A percentile compares a stretch with the other conserved stretches of the same genome.
Evolutionary conservation across 2,888 invertebrate genomes (phyloP).

Genomic region (Campoplex nolae): DNA sequence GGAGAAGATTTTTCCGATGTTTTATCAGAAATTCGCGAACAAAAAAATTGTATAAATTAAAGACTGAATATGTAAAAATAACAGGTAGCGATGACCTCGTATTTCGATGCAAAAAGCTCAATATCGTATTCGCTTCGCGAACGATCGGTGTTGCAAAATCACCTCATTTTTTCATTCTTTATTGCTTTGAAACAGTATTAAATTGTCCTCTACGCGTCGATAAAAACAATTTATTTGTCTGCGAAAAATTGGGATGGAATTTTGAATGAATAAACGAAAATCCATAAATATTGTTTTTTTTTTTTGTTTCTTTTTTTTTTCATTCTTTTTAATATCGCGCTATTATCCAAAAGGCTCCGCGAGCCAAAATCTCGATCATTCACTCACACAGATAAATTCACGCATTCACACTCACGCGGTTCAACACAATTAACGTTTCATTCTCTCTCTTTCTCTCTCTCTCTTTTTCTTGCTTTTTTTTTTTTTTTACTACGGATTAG

Average conservation of each 20-base stretch:
- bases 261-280: neutral
- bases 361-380: slow-evolving; percentile 54
- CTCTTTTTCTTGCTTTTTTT: neutral
- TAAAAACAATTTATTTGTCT: neutral
- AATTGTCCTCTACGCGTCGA: neutral
- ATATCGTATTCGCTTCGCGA: neutral
- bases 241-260: neutral
- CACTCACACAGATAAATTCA: slow-evolving; percentile 49
- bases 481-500: slow-evolving; percentile 49
- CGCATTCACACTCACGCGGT: slow-evolving; percentile 50
- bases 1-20: too few species aligned
- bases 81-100: too few species aligned
- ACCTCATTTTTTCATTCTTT: neutral
- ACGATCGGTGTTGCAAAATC: neutral
- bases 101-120: neutral
- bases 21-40: neutral
- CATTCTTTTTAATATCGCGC: slow-evolving; percentile 41
- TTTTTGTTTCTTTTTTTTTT: neutral
- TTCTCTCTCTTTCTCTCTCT: neutral
- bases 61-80: neutral
- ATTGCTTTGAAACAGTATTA: neutral
- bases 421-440: slow-evolving; percentile 16
- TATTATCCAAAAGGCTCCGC: slow-evolving; percentile 26
- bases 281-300: slow-evolving; percentile 23
- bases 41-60: neutral